A percentile compares a stretch with the other conserved stretches of the same genome.
These are phyloP conservation scores for Theonella swinhoei DNA, from an alignment of 37 sponge, comb jelly and placozoan species.

Conservation along the genomic window DNA sequence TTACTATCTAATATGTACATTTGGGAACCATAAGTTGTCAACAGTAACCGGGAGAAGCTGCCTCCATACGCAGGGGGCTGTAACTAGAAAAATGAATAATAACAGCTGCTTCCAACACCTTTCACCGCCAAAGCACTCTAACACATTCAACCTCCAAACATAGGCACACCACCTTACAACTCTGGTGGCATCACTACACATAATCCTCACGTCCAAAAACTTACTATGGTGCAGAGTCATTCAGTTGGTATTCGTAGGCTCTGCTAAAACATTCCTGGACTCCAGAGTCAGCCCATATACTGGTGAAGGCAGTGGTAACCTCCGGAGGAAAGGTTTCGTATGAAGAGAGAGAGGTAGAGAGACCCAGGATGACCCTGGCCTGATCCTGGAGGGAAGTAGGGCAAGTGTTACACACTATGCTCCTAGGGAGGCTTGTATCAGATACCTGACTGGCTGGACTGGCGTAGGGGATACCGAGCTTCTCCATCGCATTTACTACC, in stretches of 20 bases:
- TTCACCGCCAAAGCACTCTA: no score
- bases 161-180: no score
- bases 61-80: no score
- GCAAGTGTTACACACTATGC: not conserved
- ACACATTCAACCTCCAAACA: no score
- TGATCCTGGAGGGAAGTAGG: constrained; percentile 46
- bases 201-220: no score
- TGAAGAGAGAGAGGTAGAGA: constrained; percentile 48
- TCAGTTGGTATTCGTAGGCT: constrained; percentile 97
- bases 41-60: no score
- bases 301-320: constrained; percentile 61
- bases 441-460: constrained; percentile 72
- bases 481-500: constrained; percentile 83
- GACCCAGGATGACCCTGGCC: constrained; percentile 59
- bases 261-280: constrained; percentile 77
- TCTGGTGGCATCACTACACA: no score
- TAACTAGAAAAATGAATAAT: no score
- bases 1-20: no score
- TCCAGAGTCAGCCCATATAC: constrained; percentile 87
- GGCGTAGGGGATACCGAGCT: constrained; percentile 67
- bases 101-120: no score
- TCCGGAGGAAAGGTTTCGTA: constrained; percentile 64
- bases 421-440: not conserved
- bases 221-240: constrained; percentile 98
- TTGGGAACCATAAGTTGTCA: no score